A percentile compares a stretch with the other conserved stretches of the same genome.
These are phyloP conservation scores for Trichogramma evanescens DNA, from an alignment of 2,888 invertebrate genomes.

Conservation along the genomic window DNA sequence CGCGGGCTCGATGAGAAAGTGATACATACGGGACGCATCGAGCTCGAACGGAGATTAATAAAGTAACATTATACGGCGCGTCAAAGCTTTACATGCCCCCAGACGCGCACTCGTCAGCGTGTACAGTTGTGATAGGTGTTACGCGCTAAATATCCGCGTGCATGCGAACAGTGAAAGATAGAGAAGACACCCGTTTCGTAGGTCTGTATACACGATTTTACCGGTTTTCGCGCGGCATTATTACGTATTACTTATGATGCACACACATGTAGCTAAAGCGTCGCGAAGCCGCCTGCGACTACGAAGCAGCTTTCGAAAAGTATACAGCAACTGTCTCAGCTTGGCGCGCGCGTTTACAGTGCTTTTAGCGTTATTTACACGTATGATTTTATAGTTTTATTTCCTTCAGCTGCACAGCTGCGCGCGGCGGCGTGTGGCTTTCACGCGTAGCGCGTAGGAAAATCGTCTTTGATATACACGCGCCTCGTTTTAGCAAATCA, in stretches of 20 bases:
- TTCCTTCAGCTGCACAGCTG: background rate
- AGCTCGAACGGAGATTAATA: no score
- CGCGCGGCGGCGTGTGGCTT: background rate
- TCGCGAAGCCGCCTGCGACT: background rate
- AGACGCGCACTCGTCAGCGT: no score
- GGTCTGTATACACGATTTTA: background rate
- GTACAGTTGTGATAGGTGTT: no score
- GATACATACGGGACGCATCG: no score
- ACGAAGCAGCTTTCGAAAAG: background rate
- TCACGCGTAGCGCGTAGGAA: background rate
- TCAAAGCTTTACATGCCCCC: no score
- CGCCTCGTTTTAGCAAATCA: no score
- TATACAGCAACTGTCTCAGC: background rate
- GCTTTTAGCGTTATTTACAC: slow-evolving; percentile 4
- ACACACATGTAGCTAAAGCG: background rate
- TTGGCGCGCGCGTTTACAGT: background rate
- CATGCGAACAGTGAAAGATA: no score
- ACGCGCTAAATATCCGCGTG: no score
- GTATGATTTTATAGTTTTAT: slow-evolving; percentile 5
- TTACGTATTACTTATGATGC: background rate
- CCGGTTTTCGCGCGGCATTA: slow-evolving; percentile 7
- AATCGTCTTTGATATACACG: no score
- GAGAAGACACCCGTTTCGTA: no score
- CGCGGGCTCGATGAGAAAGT: no score
- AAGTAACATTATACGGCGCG: no score